Base-by-base conservation (phyloP, 2,888 invertebrate genomes). In the Orchesella flavescens region DNA sequence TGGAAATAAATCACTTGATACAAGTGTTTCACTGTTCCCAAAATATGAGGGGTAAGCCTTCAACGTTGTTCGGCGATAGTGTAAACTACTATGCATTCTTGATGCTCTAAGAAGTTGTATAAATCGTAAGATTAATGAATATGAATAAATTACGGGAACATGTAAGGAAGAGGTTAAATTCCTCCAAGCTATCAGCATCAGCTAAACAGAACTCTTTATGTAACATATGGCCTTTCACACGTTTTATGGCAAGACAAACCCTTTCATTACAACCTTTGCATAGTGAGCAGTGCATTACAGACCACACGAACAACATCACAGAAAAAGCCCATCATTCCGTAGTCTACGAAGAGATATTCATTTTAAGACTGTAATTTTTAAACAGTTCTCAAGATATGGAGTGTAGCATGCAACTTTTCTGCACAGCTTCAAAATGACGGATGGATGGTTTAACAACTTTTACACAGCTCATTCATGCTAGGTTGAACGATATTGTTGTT, bases 371-470 rank as follows among this genome's bases (percentile, higher is more conserved):
- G 69, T 78, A 71, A 77, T 77, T 77, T 77, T 24, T 23, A 49
- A 77, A 77, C 34, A 34, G 7, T 34, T 34, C 34, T 34, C 2
- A 7, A 34, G 34, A 34, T 34, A 2, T 34, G 7, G 7, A 34
- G n/a, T n/a, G n/a, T n/a, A 34, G 46, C 53, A 65, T 49, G 13
- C 17, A 23, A 61, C 61, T 61, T 9, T 9, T 4, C 65, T 53
- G 15, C 34, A 59, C 34, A 44, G 43, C 65, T 65, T 63, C 55
- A 65, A 80, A 80, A 80, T 80, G 73, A 80, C 55, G 65, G 66
- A 53, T 73, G 79, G 44, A 65, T 61, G 71, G 23, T 71, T 78
- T 78, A 71, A 78, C 78, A 57, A 78, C 71, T 71, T 78, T 49
- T 66, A n/a, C 23, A 66, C 34, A 61, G 43, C n/a, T 46, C 61